phyloP scores from a whole-genome alignment of 2,797 vertebrate species.

The Artibeus lituratus region DNA sequence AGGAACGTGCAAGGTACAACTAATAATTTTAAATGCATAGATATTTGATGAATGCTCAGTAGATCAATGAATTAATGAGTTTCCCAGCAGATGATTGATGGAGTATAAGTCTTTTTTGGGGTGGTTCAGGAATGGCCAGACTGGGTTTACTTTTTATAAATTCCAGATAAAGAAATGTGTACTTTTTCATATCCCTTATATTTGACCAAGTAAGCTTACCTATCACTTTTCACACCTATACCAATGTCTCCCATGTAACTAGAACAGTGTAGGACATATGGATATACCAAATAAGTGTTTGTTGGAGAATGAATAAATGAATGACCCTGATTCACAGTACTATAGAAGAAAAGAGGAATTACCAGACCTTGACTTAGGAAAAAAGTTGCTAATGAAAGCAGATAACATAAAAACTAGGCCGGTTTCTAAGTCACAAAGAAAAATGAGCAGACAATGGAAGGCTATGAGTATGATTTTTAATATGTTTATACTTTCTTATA shows the following conservation, averaged over 20 bases:
- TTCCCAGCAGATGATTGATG: neutral
- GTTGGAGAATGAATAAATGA: neutral
- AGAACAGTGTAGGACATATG: neutral
- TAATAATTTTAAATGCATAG: neutral
- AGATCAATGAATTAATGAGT: neutral
- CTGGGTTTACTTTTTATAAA: constrained; percentile 9
- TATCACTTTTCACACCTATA: neutral
- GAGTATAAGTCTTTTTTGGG: neutral
- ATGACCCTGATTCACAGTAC: neutral
- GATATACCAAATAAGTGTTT: neutral
- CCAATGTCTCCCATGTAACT: neutral
- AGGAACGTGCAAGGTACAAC: neutral
- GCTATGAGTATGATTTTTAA: neutral
- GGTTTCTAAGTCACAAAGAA: neutral
- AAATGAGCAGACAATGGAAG: neutral
- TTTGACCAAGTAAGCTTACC: neutral
- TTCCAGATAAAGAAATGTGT: neutral
- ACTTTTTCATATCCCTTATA: neutral
- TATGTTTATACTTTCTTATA: neutral
- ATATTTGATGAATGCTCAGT: neutral
- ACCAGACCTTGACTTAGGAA: neutral
- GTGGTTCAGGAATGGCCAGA: neutral
- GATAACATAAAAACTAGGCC: neutral
- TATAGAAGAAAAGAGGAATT: neutral
- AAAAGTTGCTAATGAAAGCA: neutral